Conservation (phyloP, 1,140 invertebrate species). For the Drosophila sproati region DNA sequence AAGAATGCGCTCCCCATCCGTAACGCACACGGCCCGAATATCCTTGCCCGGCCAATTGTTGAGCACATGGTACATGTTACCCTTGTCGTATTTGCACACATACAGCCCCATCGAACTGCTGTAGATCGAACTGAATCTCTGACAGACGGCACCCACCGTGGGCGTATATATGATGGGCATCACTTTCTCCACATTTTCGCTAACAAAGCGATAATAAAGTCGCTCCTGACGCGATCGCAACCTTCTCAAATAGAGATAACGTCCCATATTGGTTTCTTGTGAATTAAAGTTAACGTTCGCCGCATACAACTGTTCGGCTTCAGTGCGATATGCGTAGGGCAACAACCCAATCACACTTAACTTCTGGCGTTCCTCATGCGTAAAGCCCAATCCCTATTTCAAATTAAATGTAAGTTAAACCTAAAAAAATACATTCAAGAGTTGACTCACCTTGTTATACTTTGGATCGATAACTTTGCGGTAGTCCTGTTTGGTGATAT, state of each 20-base stretch:
- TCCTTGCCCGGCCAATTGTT: conserved; percentile 85
- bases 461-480: conserved; percentile 4
- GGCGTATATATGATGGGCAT: conserved; percentile 87
- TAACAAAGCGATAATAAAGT: conserved; percentile 96
- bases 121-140: conserved; percentile 84
- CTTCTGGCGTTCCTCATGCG: conserved; percentile 50
- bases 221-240: conserved; percentile 95
- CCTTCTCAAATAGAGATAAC: conserved; percentile 92
- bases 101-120: conserved; percentile 93
- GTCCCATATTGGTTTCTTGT: conserved; percentile 91
- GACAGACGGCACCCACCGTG: conserved; percentile 90
- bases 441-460: conserved; percentile 26
- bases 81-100: conserved; percentile 97
- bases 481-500: background rate
- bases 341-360: conserved; percentile 91
- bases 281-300: conserved; percentile 90
- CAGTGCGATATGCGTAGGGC: conserved; percentile 91
- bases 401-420: background rate
- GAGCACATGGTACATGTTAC: conserved; percentile 93
- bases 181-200: conserved; percentile 94
- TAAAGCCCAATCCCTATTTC: conserved; percentile 38
- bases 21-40: conserved; percentile 96
- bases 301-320: conserved; percentile 91
- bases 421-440: background rate
- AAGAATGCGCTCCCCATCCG: conserved; percentile 97